phyloP scores from a whole-genome alignment of 1,140 invertebrate species.

The Drosophila persimilis region DNA sequence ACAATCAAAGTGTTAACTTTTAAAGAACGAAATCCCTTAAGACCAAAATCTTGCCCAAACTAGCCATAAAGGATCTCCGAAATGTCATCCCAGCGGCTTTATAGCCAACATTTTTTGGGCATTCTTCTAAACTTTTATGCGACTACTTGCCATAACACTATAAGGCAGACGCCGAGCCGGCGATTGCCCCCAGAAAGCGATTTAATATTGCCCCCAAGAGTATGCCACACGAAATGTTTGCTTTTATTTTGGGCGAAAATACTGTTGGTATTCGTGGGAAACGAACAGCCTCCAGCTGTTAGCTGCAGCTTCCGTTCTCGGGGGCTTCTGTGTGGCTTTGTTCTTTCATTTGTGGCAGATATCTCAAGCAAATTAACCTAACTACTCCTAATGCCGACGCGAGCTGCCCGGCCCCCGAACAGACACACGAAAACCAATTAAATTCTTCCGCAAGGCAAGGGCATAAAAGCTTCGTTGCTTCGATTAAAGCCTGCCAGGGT shows the following conservation, averaged over 20 bases:
- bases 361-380: slow-evolving; percentile 57
- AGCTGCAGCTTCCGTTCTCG: slow-evolving; percentile 10
- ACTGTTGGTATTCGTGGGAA: neutral
- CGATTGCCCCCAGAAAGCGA: too few species aligned
- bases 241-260: slow-evolving; percentile 16
- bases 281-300: neutral
- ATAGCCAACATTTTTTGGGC: too few species aligned
- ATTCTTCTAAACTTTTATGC: too few species aligned
- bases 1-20: too few species aligned
- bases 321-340: slow-evolving; percentile 36
- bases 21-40: too few species aligned
- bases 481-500: slow-evolving; percentile 38
- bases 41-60: too few species aligned
- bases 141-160: too few species aligned
- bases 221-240: slow-evolving; percentile 28
- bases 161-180: too few species aligned
- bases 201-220: slow-evolving; percentile 21
- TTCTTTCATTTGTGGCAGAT: slow-evolving; percentile 53
- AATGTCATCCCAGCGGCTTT: too few species aligned
- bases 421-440: slow-evolving; percentile 50
- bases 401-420: neutral
- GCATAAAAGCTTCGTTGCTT: slow-evolving; percentile 51
- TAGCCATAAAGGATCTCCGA: too few species aligned
- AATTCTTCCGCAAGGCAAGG: slow-evolving; percentile 53
- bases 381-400: slow-evolving; percentile 46